Percentiles rank a stretch among this genome's conserved stretches.
These are phyloP conservation scores for Oryzias melastigma DNA, from an alignment of 2,113 vertebrate genomes.

Conservation along the genomic window DNA sequence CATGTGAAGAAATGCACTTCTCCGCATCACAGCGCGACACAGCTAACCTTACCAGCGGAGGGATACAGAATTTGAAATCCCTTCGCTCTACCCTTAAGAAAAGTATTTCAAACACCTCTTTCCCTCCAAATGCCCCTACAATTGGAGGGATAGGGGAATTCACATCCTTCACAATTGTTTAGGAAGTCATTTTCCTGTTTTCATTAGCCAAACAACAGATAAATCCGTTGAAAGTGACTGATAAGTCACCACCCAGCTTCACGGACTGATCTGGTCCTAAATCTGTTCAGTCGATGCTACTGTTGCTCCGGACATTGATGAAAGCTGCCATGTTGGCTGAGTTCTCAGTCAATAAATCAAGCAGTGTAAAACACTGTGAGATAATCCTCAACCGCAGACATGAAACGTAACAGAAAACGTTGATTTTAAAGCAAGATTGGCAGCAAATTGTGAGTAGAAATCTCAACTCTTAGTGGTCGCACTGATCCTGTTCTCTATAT, in stretches of 20 bases:
- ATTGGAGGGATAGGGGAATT: too few relatives aligned
- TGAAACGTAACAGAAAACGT: conserved; percentile 60
- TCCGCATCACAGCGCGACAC: too few relatives aligned
- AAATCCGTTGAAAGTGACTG: conserved; percentile 48
- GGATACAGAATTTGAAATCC: too few relatives aligned
- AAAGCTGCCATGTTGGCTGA: conserved; percentile 52
- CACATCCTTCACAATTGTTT: too few relatives aligned
- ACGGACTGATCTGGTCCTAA: conserved; percentile 57
- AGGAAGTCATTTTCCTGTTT: too few relatives aligned
- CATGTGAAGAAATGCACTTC: too few relatives aligned
- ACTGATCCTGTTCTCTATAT: conserved; percentile 3
- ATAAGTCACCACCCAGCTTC: conserved; percentile 36
- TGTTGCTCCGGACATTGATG: conserved; percentile 46
- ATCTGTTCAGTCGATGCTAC: conserved; percentile 58
- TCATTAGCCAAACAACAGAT: conserved; percentile 9
- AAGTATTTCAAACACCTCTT: too few relatives aligned
- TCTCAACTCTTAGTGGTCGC: conserved; percentile 8
- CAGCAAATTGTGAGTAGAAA: conserved; percentile 42
- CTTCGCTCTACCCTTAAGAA: too few relatives aligned
- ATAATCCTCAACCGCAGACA: conserved; percentile 45
- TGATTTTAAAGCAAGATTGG: conserved; percentile 50
- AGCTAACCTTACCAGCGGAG: too few relatives aligned
- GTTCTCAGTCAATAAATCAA: conserved; percentile 66
- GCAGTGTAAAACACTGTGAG: conserved; percentile 54
- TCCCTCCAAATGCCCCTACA: too few relatives aligned